These are phyloP conservation scores for Drosophila niveifrons DNA, from an alignment of 2,888 invertebrate genomes.

Conservation along the genomic window DNA sequence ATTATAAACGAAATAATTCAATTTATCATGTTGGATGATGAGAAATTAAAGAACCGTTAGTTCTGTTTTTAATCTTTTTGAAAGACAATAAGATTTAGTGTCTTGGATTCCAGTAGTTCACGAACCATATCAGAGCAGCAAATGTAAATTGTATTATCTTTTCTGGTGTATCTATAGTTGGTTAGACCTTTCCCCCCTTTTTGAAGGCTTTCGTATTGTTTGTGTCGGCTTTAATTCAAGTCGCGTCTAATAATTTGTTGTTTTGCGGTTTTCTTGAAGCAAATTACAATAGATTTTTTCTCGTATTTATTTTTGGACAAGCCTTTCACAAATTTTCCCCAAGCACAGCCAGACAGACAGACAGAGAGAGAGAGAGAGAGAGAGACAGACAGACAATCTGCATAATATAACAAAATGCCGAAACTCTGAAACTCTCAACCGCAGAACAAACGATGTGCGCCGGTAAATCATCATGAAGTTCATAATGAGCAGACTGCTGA, in stretches of 20 bases:
- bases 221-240: not conserved
- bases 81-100: slow-evolving; percentile 1
- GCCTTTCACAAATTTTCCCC: slow-evolving; percentile 73
- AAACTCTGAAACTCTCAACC: slow-evolving; percentile 44
- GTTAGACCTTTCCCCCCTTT: not conserved
- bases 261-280: slow-evolving; percentile 61
- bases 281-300: slow-evolving; percentile 66
- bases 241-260: slow-evolving; percentile 17
- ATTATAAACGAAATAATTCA: not conserved
- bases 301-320: slow-evolving; percentile 72
- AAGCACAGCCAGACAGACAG: slow-evolving; percentile 5
- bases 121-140: not conserved
- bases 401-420: slow-evolving; percentile 59
- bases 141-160: slow-evolving; percentile 1
- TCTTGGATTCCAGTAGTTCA: slow-evolving; percentile 2
- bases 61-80: not conserved
- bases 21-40: not conserved
- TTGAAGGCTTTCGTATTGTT: not conserved
- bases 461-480: slow-evolving; percentile 48
- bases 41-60: not conserved
- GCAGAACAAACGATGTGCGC: slow-evolving; percentile 58
- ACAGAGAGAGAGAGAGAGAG: not conserved
- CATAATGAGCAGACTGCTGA: slow-evolving; percentile 35
- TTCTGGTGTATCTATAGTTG: not conserved
- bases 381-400: slow-evolving; percentile 37